A percentile compares a stretch with the other conserved stretches of the same genome.
Conservation (phyloP, 2,113 vertebrate species). For the Ptyas mucosa region DNA sequence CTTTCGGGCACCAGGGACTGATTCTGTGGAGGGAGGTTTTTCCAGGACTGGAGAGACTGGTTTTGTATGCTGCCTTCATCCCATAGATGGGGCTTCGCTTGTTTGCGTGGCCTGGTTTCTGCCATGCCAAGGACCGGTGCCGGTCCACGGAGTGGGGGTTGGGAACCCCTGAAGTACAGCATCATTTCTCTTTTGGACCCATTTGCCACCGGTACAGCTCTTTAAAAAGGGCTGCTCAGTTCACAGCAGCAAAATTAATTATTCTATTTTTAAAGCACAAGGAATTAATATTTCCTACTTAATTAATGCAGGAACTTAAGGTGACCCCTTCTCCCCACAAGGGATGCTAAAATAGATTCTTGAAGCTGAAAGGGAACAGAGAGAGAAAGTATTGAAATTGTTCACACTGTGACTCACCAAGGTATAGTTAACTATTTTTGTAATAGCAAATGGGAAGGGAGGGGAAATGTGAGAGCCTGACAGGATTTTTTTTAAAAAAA, state of each 20-base stretch:
- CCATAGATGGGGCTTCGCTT: no score
- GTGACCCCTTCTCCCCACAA: constrained; percentile 13
- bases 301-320: constrained; percentile 57
- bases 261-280: constrained; percentile 52
- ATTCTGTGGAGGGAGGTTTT: no score
- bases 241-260: constrained; percentile 38
- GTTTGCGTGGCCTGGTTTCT: no score
- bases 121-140: no score
- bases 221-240: neutral
- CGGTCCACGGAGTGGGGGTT: no score
- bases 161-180: neutral
- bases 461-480: neutral
- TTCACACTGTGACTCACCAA: constrained; percentile 20
- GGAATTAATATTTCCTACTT: constrained; percentile 62
- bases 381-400: constrained; percentile 11
- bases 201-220: neutral
- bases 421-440: constrained; percentile 47
- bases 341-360: constrained; percentile 57
- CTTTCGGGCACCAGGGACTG: no score
- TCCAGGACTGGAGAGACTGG: no score
- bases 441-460: constrained; percentile 18
- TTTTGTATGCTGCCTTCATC: no score
- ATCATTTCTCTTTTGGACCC: neutral
- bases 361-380: constrained; percentile 36
- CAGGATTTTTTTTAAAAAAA: neutral